Evolutionary conservation across 2,113 vertebrate species (phyloP).

Genomic region (Chaetodon trifascialis): DNA sequence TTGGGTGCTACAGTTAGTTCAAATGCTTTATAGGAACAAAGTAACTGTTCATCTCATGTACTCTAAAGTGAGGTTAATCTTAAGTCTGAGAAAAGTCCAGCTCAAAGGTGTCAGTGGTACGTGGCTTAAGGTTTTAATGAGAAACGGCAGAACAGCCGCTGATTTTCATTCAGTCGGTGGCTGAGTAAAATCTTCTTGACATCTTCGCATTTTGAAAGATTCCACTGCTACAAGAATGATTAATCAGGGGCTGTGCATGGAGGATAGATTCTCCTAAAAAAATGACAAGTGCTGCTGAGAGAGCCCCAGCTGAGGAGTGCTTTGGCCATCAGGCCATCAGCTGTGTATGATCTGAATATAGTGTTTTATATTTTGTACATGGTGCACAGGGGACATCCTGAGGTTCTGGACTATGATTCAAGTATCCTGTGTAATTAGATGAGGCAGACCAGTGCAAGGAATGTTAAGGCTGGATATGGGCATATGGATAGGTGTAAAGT

Average conservation of each 20-base stretch:
- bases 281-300: not conserved
- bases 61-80: not conserved
- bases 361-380: constrained; percentile 16
- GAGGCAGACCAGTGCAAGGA: not conserved
- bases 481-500: not conserved
- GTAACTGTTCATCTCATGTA: not conserved
- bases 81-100: not conserved
- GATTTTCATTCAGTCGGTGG: not conserved
- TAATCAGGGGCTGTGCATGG: not conserved
- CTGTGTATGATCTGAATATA: constrained; percentile 14
- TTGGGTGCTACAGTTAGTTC: not conserved
- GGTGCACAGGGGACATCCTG: not conserved
- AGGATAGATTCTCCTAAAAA: not conserved
- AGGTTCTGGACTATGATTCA: constrained; percentile 16
- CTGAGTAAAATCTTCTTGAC: constrained; percentile 22
- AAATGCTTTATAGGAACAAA: too few species aligned
- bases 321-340: not conserved
- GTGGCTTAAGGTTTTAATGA: not conserved
- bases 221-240: constrained; percentile 11
- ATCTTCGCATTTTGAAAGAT: constrained; percentile 36
- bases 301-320: not conserved
- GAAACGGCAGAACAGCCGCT: not conserved
- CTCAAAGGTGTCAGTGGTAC: not conserved
- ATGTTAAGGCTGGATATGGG: not conserved
- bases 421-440: not conserved